Evolutionary conservation across 1,140 invertebrate genomes (phyloP).

Genomic region (Drosophila guanche): DNA sequence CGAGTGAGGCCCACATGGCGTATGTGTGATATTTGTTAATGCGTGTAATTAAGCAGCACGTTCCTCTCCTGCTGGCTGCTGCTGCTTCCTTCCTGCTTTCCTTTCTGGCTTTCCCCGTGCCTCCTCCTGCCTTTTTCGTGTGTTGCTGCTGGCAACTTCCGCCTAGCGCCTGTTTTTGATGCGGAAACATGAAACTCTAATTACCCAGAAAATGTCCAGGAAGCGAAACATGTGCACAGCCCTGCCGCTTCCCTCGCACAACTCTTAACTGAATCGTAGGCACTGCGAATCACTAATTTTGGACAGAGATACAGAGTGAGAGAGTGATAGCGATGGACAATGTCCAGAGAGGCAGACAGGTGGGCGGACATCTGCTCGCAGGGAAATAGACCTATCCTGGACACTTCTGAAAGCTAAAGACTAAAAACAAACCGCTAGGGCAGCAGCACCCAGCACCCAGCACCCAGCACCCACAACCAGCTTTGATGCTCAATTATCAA

Average conservation of each 20-base stretch:
- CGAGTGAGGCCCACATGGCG: slow-evolving; percentile 47
- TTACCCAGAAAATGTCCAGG: slow-evolving; percentile 62
- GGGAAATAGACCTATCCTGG: no score
- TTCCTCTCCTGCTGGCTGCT: slow-evolving; percentile 31
- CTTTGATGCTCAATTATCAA: slow-evolving; percentile 34
- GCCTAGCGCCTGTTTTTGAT: slow-evolving; percentile 43
- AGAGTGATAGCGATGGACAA: not conserved
- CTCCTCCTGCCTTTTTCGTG: slow-evolving; percentile 16
- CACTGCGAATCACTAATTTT: no score
- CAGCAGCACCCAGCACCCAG: no score
- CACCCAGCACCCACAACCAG: no score
- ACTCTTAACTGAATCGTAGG: slow-evolving; percentile 5
- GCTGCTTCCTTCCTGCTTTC: not conserved
- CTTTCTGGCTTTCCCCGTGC: no score
- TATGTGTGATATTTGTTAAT: slow-evolving; percentile 79
- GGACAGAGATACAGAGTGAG: not conserved
- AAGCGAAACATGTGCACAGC: slow-evolving; percentile 14
- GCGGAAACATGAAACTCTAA: slow-evolving; percentile 75
- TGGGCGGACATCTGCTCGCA: no score
- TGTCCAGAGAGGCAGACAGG: not conserved
- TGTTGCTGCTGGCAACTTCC: slow-evolving; percentile 70
- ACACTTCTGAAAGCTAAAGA: no score
- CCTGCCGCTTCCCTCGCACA: no score
- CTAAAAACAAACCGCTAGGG: no score
- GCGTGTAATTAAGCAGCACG: slow-evolving; percentile 75